A percentile compares a stretch with the other conserved stretches of the same genome.
phyloP scores from a whole-genome alignment of 2,888 invertebrate genomes.

The Holacanthella duospinosa region DNA sequence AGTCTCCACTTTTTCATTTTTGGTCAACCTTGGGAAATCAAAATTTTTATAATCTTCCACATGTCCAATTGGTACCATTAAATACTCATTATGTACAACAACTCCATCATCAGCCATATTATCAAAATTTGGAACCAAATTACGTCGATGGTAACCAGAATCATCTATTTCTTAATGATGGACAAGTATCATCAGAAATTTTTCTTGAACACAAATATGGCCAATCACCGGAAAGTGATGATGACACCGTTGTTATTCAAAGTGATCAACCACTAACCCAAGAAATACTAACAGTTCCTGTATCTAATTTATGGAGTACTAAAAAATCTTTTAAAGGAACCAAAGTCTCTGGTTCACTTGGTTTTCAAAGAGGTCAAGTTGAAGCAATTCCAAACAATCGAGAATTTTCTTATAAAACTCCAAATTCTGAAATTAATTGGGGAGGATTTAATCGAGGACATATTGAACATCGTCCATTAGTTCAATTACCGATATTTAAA shows the following conservation, averaged over 20 bases:
- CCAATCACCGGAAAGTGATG: too few relatives aligned
- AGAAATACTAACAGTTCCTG: background rate
- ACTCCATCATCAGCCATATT: background rate
- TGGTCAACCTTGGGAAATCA: background rate
- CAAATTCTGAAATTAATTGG: background rate
- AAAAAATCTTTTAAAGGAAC: background rate
- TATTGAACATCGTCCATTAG: slow-evolving; percentile 18
- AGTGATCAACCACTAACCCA: background rate
- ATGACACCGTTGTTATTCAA: slow-evolving; percentile 1
- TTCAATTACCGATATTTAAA: background rate
- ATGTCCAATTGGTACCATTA: background rate
- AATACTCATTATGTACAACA: background rate
- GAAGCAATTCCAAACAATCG: slow-evolving; percentile 19
- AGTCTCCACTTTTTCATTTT: background rate
- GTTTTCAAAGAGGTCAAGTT: slow-evolving; percentile 33
- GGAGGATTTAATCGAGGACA: slow-evolving; percentile 26
- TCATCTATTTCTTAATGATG: too few relatives aligned
- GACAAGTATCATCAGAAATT: too few relatives aligned
- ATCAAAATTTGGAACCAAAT: background rate
- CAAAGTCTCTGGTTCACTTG: slow-evolving; percentile 4
- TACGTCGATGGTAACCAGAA: background rate
- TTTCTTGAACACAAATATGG: too few relatives aligned
- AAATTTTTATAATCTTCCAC: background rate
- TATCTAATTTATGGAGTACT: background rate
- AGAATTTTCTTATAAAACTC: background rate